A percentile compares a stretch with the other conserved stretches of the same genome.
Conservation (phyloP, 2,113 vertebrate genomes). For the Saguinus imperator region DNA sequence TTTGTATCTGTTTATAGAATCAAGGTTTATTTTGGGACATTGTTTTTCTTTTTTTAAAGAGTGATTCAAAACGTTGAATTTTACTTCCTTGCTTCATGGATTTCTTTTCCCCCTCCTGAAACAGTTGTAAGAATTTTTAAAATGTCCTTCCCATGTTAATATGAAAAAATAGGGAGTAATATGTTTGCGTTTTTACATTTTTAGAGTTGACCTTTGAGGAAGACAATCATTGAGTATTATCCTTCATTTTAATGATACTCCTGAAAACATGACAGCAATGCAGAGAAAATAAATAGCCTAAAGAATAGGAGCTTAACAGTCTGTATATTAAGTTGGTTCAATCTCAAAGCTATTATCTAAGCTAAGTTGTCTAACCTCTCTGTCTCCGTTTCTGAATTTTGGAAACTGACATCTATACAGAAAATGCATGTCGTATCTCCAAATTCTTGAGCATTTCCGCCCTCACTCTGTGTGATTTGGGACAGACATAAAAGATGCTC, state of each 20-base stretch:
- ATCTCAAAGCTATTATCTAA: not conserved
- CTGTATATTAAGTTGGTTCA: not conserved
- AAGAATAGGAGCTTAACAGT: not conserved
- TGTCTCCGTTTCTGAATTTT: not conserved
- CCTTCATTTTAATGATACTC: not conserved
- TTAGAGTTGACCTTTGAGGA: not conserved
- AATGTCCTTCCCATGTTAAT: not conserved
- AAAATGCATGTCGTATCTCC: not conserved
- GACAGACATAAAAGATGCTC: not conserved
- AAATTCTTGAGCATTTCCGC: not conserved
- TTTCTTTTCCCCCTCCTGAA: not conserved
- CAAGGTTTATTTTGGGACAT: not conserved
- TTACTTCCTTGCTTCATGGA: not conserved
- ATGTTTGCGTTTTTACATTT: not conserved
- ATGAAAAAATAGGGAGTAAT: not conserved
- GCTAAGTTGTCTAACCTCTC: not conserved
- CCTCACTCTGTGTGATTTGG: not conserved
- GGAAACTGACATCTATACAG: not conserved
- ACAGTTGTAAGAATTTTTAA: not conserved
- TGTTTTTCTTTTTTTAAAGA: conserved; percentile 1
- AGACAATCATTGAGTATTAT: not conserved
- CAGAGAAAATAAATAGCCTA: not conserved
- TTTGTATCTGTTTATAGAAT: not conserved
- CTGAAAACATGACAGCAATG: not conserved
- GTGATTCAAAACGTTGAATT: not conserved